Evolutionary conservation across 2,797 vertebrate genomes (phyloP).

Genomic region (Protosalanx chinensis): DNA sequence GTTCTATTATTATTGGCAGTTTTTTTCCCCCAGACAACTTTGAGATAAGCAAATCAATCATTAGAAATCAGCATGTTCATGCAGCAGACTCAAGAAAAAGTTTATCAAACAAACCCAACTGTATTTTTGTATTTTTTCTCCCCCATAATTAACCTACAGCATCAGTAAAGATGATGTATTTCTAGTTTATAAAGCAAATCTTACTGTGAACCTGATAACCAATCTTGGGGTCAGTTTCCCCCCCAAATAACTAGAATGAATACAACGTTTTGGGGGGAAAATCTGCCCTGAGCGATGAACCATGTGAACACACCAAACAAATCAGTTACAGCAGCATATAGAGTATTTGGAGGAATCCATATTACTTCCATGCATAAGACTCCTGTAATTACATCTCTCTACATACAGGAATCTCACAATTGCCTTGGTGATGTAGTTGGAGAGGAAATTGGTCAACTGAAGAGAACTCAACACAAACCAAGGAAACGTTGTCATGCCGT

Average conservation of each 20-base stretch:
- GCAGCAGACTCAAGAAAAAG: background rate
- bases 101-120: background rate
- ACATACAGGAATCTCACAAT: constrained; percentile 32
- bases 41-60: background rate
- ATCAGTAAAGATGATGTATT: background rate
- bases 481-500: constrained; percentile 27
- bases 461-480: constrained; percentile 25
- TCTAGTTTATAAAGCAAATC: background rate
- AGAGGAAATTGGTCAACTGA: constrained; percentile 30
- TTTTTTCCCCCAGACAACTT: background rate
- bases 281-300: background rate
- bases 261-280: background rate
- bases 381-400: constrained; percentile 13
- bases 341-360: constrained; percentile 55
- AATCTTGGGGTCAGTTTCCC: no score
- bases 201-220: background rate
- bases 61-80: background rate
- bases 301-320: constrained; percentile 41
- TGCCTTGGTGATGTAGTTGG: constrained; percentile 10
- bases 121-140: background rate
- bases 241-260: background rate
- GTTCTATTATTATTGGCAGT: background rate
- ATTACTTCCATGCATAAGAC: constrained; percentile 68
- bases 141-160: background rate
- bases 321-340: constrained; percentile 56